Percentiles rank a stretch among this genome's conserved stretches.
Conservation (phyloP, 1,140 invertebrate genomes). For the Drosophila sp. region DNA sequence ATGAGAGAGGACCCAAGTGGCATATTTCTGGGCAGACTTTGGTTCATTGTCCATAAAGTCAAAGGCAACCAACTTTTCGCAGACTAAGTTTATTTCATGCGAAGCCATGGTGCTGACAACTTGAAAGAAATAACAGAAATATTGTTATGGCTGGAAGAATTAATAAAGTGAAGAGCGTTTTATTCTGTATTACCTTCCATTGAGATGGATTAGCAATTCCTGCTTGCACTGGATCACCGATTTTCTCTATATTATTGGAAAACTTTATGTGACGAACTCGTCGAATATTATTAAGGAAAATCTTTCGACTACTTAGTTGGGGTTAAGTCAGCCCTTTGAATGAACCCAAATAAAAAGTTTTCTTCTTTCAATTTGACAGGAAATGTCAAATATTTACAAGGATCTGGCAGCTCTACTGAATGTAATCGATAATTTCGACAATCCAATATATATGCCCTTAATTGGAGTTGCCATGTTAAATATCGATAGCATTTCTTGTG, state of each 20-base stretch:
- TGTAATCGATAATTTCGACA: background rate
- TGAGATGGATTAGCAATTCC: too few species aligned
- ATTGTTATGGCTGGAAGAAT: too few species aligned
- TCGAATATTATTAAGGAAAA: too few species aligned
- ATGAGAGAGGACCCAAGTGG: conserved; percentile 23
- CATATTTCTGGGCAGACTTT: conserved; percentile 30
- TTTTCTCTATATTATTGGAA: too few species aligned
- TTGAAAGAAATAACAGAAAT: background rate
- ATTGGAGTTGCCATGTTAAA: background rate
- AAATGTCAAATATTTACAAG: background rate
- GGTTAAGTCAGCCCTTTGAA: too few species aligned
- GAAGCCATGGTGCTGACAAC: conserved; percentile 2
- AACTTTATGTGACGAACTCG: too few species aligned
- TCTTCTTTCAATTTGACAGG: background rate
- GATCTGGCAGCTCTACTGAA: background rate
- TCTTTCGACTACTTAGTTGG: too few species aligned
- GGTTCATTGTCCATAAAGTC: conserved; percentile 31
- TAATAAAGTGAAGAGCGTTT: too few species aligned
- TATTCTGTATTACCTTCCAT: too few species aligned
- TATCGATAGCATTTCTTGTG: background rate
- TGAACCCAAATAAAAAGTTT: background rate
- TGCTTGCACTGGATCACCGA: too few species aligned
- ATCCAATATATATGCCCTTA: background rate
- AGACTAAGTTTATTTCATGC: background rate
- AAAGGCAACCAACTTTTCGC: conserved; percentile 13